Evolutionary conservation across 2,797 vertebrate genomes (phyloP), one percentile per base, ranked within the genome.

Genomic region (Brachymystax lenok): DNA sequence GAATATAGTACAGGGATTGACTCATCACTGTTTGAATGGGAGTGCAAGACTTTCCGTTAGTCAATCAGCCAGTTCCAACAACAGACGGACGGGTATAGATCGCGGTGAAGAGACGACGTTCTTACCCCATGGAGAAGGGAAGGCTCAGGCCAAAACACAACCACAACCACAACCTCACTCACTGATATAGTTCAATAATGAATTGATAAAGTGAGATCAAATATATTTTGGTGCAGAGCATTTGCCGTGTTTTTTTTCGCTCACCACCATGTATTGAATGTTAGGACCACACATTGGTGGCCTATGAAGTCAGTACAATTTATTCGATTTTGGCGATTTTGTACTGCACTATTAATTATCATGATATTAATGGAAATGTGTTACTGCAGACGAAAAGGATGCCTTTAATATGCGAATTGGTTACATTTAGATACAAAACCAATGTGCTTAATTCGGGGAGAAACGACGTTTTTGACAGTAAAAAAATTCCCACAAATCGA

Each of bases 41-140:
- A 46, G 40, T 3, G 40, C 40, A 46, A 3, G 40, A 13, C 12
- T 10, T 46, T 63, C 24, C 27, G 64, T 67, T 33, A 5, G 40
- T 51, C 40, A 14, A 70, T 50, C 21, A 52, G 69, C 54, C 69
- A 50, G 24, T 72, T 72, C 52, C 19, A 66, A 5, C 30, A 33
- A 27, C 5, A 19, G 1, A 7, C 10, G 68, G 56, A 68, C 75
- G 69, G 51, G 35, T 35, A 7, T 56, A 75, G 76, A 77, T 81
- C 73, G 73, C 76, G 63, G 51, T 61, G 71, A 61, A 71, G 66
- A 71, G 75, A 73, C 67, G 63, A 72, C 27, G 24, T 50, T 46
- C 19, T 16, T 21, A 16, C 24, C 46, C 8, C 14, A 27, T 63
- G 59, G 10, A 24, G 21, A 24, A 63, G 3, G 21, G 30, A 14